These are phyloP conservation scores for Rhabdophis nuchalis DNA, from an alignment of 2,797 vertebrate genomes.

Conservation along the genomic window DNA sequence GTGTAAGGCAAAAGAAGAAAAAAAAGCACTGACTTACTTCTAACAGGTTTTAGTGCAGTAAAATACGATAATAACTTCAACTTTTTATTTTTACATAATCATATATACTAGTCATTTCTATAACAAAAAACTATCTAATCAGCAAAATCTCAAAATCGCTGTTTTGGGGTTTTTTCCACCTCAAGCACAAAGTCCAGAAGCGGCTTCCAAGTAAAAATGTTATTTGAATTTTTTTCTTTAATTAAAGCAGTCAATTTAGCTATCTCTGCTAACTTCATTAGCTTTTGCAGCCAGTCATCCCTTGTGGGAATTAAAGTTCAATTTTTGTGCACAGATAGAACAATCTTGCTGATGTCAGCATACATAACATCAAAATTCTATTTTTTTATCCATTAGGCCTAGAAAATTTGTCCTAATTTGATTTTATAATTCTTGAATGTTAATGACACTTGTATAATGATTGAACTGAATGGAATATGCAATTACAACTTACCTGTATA, in stretches of 20 bases:
- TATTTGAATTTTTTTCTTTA: background rate
- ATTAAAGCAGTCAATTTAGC: background rate
- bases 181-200: background rate
- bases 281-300: background rate
- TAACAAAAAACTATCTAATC: background rate
- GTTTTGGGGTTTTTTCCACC: background rate
- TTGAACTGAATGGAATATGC: background rate
- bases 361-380: background rate
- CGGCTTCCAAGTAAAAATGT: background rate
- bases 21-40: background rate
- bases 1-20: background rate
- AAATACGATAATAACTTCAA: background rate
- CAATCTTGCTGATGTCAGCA: background rate
- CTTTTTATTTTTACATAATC: background rate
- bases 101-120: background rate
- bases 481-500: slow-evolving; percentile 80
- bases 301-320: background rate
- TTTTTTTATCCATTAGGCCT: background rate
- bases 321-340: background rate
- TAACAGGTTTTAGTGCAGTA: background rate
- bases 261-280: background rate
- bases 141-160: background rate
- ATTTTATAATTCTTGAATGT: background rate
- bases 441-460: background rate
- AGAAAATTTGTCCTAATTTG: background rate